Evolutionary conservation across 2,888 invertebrate genomes (phyloP).

Genomic region (Eristalis intricaria): DNA sequence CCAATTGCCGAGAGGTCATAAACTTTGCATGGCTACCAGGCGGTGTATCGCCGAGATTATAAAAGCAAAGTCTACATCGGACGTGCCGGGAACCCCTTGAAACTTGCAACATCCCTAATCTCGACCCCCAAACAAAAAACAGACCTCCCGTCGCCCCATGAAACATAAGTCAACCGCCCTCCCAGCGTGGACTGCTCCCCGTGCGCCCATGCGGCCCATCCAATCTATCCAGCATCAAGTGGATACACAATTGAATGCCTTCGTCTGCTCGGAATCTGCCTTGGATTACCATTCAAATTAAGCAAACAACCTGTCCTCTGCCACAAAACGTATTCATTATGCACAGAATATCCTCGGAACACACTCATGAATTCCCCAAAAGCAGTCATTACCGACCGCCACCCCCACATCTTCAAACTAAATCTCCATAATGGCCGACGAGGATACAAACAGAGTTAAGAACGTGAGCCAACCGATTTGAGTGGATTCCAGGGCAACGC

Average conservation of each 20-base stretch:
- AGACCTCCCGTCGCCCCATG: background rate
- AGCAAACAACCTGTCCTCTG: background rate
- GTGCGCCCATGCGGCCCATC: background rate
- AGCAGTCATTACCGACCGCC: conserved; percentile 1
- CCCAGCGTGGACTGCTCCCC: background rate
- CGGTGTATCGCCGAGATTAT: background rate
- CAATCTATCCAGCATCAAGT: background rate
- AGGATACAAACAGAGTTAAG: background rate
- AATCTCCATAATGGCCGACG: conserved; percentile 15
- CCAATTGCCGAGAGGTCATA: background rate
- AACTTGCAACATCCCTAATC: background rate
- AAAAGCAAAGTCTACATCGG: background rate
- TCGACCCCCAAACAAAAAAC: background rate
- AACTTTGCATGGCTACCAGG: background rate
- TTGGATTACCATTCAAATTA: background rate
- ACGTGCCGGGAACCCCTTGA: background rate
- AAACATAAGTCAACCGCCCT: background rate
- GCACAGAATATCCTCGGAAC: background rate
- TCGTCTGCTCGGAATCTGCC: background rate
- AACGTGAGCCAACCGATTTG: conserved; percentile 7
- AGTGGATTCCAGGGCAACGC: conserved; percentile 11
- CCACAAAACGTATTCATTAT: conserved; percentile 5
- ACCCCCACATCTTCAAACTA: conserved; percentile 7
- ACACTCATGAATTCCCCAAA: conserved; percentile 9
- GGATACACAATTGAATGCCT: background rate